Conservation (phyloP, 2,888 invertebrate genomes). For the Pachliopta kotzebuea region DNA sequence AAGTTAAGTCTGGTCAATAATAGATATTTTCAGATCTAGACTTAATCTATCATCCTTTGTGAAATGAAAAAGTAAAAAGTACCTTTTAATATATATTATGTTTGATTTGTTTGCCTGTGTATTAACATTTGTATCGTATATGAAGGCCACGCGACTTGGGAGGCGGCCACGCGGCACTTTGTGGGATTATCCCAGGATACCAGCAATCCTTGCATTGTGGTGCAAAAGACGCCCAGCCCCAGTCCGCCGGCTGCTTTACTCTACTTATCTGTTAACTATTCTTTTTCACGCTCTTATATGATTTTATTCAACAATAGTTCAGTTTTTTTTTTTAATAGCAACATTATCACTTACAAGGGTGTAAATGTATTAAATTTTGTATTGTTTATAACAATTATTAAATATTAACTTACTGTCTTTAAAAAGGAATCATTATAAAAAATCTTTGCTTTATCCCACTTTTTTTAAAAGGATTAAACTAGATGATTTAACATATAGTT, state of each 20-base stretch:
- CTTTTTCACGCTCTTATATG: slow-evolving; percentile 12
- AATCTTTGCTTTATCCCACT: too few species aligned
- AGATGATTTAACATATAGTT: too few species aligned
- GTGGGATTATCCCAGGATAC: slow-evolving; percentile 53
- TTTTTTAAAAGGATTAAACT: too few species aligned
- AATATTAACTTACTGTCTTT: too few species aligned
- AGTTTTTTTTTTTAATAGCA: slow-evolving; percentile 10
- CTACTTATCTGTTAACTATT: slow-evolving; percentile 23
- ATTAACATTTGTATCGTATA: slow-evolving; percentile 2
- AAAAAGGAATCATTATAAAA: too few species aligned
- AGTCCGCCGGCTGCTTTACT: slow-evolving; percentile 23
- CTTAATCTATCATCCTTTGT: too few species aligned
- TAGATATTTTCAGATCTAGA: too few species aligned
- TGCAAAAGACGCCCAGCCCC: slow-evolving; percentile 17
- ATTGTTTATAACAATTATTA: too few species aligned
- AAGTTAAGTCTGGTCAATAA: too few species aligned
- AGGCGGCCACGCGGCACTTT: slow-evolving; percentile 55
- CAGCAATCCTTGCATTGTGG: slow-evolving; percentile 42
- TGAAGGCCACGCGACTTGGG: slow-evolving; percentile 44
- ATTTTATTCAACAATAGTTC: slow-evolving; percentile 14
- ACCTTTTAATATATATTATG: too few species aligned
- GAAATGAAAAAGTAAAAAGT: too few species aligned
- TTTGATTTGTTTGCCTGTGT: not conserved
- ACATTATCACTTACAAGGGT: not conserved
- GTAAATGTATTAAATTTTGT: too few species aligned